Conservation (phyloP, 2,797 vertebrate species). For the Pseudochirops corinnae region DNA sequence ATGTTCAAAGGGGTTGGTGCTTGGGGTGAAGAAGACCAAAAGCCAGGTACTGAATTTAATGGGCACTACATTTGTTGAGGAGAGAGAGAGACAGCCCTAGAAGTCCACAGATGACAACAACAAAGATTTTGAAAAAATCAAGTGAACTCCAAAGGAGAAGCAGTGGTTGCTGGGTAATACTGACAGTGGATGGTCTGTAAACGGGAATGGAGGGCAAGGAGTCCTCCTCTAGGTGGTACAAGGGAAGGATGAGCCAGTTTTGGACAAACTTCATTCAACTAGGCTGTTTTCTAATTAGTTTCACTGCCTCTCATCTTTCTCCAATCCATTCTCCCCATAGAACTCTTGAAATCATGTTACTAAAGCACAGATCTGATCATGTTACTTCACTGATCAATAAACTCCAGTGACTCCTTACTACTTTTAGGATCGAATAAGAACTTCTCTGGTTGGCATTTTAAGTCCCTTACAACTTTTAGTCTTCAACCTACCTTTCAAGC, state of each 20-base stretch:
- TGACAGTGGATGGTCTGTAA: not conserved
- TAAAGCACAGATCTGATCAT: not conserved
- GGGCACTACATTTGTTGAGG: not conserved
- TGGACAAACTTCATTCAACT: not conserved
- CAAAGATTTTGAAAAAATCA: not conserved
- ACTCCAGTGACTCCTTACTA: not conserved
- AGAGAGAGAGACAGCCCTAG: not conserved
- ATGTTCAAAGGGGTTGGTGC: not conserved
- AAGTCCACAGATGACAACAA: not conserved
- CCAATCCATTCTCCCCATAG: not conserved
- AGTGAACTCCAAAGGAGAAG: not conserved
- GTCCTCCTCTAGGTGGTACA: not conserved
- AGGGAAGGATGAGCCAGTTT: not conserved
- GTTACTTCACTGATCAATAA: not conserved
- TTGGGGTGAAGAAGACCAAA: not conserved
- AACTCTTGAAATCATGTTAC: not conserved
- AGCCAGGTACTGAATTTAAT: not conserved
- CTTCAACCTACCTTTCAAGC: not conserved
- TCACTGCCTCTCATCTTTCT: not conserved
- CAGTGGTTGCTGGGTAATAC: not conserved
- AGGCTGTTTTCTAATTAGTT: not conserved
- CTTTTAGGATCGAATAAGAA: not conserved
- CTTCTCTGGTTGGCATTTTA: not conserved
- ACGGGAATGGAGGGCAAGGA: not conserved
- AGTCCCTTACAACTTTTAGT: not conserved